Base-by-base conservation (phyloP, 2,113 vertebrate genomes). In the Petrocephalus zakoni region DNA sequence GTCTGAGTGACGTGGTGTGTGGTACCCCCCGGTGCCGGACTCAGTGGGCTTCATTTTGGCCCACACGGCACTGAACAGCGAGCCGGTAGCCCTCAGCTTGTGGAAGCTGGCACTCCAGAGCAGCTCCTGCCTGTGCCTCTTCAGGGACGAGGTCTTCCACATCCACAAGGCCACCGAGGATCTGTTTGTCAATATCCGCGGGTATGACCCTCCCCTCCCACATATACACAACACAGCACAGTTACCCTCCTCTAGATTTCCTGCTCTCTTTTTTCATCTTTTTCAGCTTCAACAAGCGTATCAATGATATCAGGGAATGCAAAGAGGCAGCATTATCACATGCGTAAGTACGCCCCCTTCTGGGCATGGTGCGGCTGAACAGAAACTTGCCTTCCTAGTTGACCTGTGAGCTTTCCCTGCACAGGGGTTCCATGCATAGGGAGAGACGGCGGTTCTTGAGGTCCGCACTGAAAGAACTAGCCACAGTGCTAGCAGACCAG, bases 21-120 rank as follows among this genome's bases (percentile, higher is more conserved):
- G 10, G 53, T 87, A 4, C 21, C 87, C 83, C 88, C 22, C 88
- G 89, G 89, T 92, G 91, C 92, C 90, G 51, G 75, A 7, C 92
- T 99, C 93, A 99, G 98, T 99, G 90, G 98, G 98, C 0, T 99
- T 99, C 94, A 98, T 99, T 94, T 96, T 99, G 93, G 99, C 98
- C 91, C 98, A 99, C 0, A 95, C 97, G 49, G 96, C 97, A 91
- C 95, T 99, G 75, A 99, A 97, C 93, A 98, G 94, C 29, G 98
- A 99, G 58, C 93, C 97, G 0, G 96, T 97, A 0, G 97, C 98
- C 2, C 90, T 99, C 93, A 98, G 97, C 90, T 93, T 99, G 93
- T 99, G 98, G 98, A 99, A 99, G 64, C 94, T 99, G 92, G 98
- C 98, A 86, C 97, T 99, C 94, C 98, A 99, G 92, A 99, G 98